Conservation (phyloP, 2,797 vertebrate genomes). For the Phoeniculus purpureus region DNA sequence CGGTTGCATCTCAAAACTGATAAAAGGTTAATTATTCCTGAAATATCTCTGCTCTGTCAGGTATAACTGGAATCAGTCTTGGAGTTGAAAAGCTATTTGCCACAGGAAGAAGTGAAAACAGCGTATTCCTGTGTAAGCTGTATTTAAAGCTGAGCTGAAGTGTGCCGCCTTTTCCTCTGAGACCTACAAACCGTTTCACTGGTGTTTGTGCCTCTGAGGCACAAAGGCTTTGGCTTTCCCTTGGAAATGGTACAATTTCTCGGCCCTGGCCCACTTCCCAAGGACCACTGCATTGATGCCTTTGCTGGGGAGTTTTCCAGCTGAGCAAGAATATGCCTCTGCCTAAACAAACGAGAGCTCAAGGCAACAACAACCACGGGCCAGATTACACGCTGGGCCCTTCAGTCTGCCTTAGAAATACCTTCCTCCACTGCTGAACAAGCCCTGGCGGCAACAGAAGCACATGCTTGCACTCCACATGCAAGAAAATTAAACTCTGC, state of each 20-base stretch:
- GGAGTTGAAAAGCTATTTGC: neutral
- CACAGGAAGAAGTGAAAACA: neutral
- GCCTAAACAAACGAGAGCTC: neutral
- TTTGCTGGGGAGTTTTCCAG: conserved; percentile 49
- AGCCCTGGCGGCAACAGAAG: neutral
- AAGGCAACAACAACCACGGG: neutral
- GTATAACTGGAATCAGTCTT: neutral
- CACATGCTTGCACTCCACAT: accelerated
- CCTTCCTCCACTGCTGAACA: neutral
- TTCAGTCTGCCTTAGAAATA: conserved; percentile 6
- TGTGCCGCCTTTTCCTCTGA: neutral
- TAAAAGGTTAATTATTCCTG: neutral
- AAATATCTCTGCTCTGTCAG: conserved; percentile 5
- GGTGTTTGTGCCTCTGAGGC: conserved; percentile 20
- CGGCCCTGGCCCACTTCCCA: conserved; percentile 45
- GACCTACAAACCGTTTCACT: neutral
- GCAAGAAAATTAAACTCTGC: neutral
- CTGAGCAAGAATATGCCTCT: conserved; percentile 59
- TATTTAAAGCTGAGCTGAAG: neutral
- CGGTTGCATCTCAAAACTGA: neutral
- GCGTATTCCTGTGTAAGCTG: neutral
- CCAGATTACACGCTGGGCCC: neutral
- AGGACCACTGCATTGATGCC: neutral
- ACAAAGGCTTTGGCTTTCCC: conserved; percentile 35
- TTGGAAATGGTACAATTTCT: neutral